Base-by-base conservation (phyloP, 2,888 invertebrate species). In the Troglohyphantes excavatus region DNA sequence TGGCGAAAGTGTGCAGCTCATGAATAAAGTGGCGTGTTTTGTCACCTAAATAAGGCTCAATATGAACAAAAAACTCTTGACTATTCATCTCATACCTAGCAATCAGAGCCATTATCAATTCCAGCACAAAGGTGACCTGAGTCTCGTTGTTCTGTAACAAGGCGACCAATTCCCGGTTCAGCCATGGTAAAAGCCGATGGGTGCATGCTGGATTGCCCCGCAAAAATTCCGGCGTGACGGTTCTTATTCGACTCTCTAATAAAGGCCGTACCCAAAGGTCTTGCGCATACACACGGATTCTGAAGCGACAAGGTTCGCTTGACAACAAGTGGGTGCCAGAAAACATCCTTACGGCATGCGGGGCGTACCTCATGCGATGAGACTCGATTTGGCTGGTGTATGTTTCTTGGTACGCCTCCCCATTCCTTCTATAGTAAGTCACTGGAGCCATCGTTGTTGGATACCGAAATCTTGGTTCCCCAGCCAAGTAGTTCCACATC, bases 1-100 rank as follows among this genome's bases (percentile, higher is more conserved):
- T 95, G 43, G 98, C 97, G 94, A 96, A 98, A 93, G 96, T 96
- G 92, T 96, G 95, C 90, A 98, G 95, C 93, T 98, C 98, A 93
- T 98, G 98, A 43, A 97, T 95, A 93, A 98, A 98, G 93, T 98
- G 98, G 87, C 96, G 95, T 0, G 97, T 97, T 91, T 96, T 95
- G 0, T 94, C 94, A 23, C 96, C 95, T 91, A 98, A 94, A 93
- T 96, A 96, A 17, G 96, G 95, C 33, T 94, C 94, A 78, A 98
- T 93, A 17, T 95, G 94, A 63, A 95, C 95, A 59, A 95, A 95
- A 93, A 98, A 97, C 92, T 96, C 95, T 9, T 93, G 93, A 90
- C 93, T 93, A 46, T 92, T 92, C 39, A 94, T 93, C 11, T 93
- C 91, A 88, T 92, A 93, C 21, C 39, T 39, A 91, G 94, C 94